phyloP scores from a whole-genome alignment of 2,113 vertebrate genomes.

The Zosterops japonicus region DNA sequence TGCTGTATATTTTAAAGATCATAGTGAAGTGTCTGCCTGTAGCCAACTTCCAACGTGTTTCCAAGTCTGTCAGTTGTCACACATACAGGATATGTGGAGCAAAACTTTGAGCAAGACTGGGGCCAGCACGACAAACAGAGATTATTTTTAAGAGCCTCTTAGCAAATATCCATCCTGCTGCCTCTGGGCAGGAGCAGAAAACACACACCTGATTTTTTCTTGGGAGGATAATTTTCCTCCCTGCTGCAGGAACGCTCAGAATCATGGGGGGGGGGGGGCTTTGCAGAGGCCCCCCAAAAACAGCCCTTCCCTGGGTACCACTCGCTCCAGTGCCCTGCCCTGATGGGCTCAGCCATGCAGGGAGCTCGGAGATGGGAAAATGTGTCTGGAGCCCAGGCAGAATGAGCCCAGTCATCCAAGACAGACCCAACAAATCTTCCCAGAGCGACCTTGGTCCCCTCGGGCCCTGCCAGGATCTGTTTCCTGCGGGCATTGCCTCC shows the following conservation, averaged over 20 bases:
- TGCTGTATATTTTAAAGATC: constrained; percentile 54
- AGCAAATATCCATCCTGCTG: background rate
- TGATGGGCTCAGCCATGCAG: background rate
- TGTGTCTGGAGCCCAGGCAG: background rate
- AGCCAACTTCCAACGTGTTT: background rate
- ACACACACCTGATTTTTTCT: background rate
- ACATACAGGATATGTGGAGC: background rate
- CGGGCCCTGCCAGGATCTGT: background rate
- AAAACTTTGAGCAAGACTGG: background rate
- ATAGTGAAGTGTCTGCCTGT: background rate
- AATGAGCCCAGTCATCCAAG: background rate
- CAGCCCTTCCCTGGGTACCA: background rate
- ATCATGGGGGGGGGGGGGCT: accelerated
- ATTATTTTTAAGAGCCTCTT: background rate
- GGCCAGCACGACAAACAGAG: background rate
- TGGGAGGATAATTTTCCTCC: background rate
- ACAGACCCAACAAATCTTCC: background rate
- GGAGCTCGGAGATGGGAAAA: constrained; percentile 25
- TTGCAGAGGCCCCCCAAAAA: background rate
- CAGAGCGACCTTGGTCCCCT: background rate
- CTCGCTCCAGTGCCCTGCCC: background rate
- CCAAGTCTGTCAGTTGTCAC: background rate
- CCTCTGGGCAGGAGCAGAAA: background rate
- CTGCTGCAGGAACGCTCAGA: background rate
- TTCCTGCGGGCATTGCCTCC: background rate